These are phyloP conservation scores for Potorous gilbertii DNA, from an alignment of 2,797 vertebrate species.

Conservation along the genomic window DNA sequence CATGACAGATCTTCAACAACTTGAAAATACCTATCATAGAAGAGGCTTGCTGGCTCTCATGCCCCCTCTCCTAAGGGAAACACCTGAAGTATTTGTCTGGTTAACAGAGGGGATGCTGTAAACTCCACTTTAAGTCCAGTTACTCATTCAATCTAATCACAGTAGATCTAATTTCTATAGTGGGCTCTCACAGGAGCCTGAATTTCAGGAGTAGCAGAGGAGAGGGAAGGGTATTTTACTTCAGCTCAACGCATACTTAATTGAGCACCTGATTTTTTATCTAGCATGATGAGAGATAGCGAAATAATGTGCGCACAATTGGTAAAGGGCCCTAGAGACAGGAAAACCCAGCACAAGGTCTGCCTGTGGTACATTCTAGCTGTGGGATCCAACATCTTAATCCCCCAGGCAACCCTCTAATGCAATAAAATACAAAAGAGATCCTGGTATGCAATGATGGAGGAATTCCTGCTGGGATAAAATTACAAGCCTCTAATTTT, in stretches of 20 bases:
- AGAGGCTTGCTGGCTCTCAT: neutral
- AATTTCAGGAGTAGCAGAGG: neutral
- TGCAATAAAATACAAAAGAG: neutral
- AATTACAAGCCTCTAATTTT: neutral
- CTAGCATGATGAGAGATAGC: neutral
- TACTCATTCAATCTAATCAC: neutral
- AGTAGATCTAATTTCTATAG: neutral
- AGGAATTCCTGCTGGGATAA: neutral
- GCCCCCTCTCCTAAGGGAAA: conserved; percentile 2
- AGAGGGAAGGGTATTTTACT: neutral
- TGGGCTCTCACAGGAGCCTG: neutral
- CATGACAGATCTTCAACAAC: neutral
- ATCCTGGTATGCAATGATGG: neutral
- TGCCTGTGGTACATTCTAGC: neutral
- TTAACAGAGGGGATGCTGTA: neutral
- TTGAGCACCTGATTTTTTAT: neutral
- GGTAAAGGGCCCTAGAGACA: neutral
- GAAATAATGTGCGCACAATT: neutral
- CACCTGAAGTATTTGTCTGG: neutral
- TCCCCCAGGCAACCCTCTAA: neutral
- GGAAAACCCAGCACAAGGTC: neutral
- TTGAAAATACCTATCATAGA: neutral
- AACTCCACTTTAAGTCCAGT: neutral
- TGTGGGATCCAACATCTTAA: neutral
- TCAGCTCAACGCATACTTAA: neutral